Base-by-base conservation (phyloP, 1,140 invertebrate genomes). In the Mylabris phalerata region DNA sequence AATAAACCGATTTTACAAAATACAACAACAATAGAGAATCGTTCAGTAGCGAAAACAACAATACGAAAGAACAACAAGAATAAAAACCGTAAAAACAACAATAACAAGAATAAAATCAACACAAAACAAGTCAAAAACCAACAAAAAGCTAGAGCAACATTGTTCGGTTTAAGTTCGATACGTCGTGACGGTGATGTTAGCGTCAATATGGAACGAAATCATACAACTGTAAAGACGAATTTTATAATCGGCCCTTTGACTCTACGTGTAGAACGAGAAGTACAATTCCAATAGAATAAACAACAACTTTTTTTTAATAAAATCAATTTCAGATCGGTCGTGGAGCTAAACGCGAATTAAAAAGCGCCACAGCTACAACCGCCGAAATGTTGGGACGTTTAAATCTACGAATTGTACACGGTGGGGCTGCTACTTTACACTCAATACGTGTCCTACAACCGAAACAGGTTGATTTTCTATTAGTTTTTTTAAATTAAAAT, bases 391-490 rank as follows among this genome's bases (percentile, higher is more conserved):
- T 81, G 43, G 89, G 89, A 40, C 87, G 85, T 75, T 73, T 92
- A 47, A 89, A 82, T 63, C 76, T 92, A 45, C 79, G 85, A 58
- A 84, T 92, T n/a, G 77, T 86, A 45, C 83, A 87, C 64, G 85
- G 88, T 55, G 86, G 86, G 4, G 83, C 83, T 10, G 88, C 88
- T 27, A 86, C 87, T 40, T 74, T 92, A 19, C 87, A 90, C 71
- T 88, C 87, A 9, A 91, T 92, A 60, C 86, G 84, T 65, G 89
- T 92, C 50, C 78, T 89, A 47, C 89, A 91, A 68, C 89, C 89
- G 3, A 91, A 89, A 78, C 88, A 92, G 80, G 89, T 90, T 78
- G 62, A 64, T 61, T 26, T 25, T 44, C 5, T 45, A 19, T 9
- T 26, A 19, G n/a, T 26, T 26, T 32, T 13, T 4, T n/a, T 9